A percentile compares a stretch with the other conserved stretches of the same genome.
phyloP scores from a whole-genome alignment of 2,888 invertebrate genomes.

The Lasioglossum marginatum region DNA sequence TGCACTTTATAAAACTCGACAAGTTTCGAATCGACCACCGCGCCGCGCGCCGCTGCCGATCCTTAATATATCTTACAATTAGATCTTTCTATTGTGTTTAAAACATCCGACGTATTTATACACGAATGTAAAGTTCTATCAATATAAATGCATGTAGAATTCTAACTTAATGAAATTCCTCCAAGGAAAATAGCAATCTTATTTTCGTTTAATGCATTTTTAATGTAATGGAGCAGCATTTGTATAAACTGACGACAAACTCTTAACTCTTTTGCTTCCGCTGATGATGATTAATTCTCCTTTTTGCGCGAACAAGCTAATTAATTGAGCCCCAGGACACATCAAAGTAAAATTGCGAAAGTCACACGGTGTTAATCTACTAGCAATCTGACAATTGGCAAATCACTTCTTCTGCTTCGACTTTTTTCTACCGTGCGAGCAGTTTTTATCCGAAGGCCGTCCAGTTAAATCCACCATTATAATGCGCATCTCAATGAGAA shows the following conservation, averaged over 20 bases:
- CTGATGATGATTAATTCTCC: neutral
- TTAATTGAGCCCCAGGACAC: neutral
- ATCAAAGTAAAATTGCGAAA: neutral
- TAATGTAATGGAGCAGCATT: neutral
- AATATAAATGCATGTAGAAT: no score
- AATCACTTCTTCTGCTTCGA: neutral
- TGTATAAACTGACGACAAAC: neutral
- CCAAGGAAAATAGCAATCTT: no score
- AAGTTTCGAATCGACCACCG: neutral
- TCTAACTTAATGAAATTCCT: no score
- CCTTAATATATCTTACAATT: no score
- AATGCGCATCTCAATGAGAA: conserved; percentile 3
- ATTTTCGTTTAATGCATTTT: no score
- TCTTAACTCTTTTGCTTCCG: neutral
- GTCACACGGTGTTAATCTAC: neutral
- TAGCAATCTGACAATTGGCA: neutral
- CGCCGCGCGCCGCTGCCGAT: neutral
- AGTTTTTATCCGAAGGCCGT: neutral
- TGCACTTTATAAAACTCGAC: neutral
- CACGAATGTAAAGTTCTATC: no score
- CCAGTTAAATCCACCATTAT: neutral
- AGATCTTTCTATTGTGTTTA: no score
- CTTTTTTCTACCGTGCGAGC: neutral
- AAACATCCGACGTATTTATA: no score
- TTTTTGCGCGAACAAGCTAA: neutral